phyloP scores from a whole-genome alignment of 92 coral and sea anemone genomes.

The Zoanthus solanderi region DNA sequence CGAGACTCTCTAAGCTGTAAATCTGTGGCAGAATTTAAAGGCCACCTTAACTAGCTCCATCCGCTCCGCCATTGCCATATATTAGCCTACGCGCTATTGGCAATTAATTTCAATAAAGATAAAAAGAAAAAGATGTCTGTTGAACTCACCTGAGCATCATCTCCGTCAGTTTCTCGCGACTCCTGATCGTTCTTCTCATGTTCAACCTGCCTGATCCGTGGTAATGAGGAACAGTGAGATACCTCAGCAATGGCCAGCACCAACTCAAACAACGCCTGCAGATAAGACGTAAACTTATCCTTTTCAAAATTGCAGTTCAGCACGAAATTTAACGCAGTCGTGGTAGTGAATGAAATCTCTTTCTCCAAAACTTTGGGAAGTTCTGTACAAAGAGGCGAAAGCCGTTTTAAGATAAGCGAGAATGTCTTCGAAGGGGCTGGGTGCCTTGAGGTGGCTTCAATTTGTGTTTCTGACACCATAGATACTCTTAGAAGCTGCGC shows the following conservation, averaged over 20 bases:
- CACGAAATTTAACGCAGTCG: slow-evolving; percentile 87
- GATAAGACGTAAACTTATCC: slow-evolving; percentile 90
- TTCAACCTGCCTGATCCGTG: neutral
- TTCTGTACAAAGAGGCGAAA: slow-evolving; percentile 80
- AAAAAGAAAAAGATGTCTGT: too few relatives aligned
- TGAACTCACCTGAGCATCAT: slow-evolving; percentile 4
- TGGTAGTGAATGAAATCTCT: slow-evolving; percentile 86
- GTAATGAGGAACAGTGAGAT: slow-evolving; percentile 41
- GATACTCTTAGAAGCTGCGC: slow-evolving; percentile 84
- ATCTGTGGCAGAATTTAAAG: too few relatives aligned
- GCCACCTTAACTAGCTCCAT: neutral
- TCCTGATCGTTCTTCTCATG: slow-evolving; percentile 18
- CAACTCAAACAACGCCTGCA: slow-evolving; percentile 89
- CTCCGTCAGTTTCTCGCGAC: slow-evolving; percentile 7
- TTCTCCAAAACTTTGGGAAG: slow-evolving; percentile 90
- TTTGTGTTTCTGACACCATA: slow-evolving; percentile 58
- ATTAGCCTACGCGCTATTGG: too few relatives aligned
- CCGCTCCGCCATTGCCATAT: too few relatives aligned
- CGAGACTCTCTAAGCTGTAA: too few relatives aligned
- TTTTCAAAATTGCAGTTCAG: slow-evolving; percentile 94
- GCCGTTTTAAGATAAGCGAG: slow-evolving; percentile 65
- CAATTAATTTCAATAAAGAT: neutral
- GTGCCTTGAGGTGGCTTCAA: slow-evolving; percentile 37
- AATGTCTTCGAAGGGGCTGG: slow-evolving; percentile 58
- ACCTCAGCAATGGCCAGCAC: slow-evolving; percentile 86